A percentile compares a stretch with the other conserved stretches of the same genome.
phyloP scores from a whole-genome alignment of 2,797 vertebrate species.

The Anniella stebbinsi region DNA sequence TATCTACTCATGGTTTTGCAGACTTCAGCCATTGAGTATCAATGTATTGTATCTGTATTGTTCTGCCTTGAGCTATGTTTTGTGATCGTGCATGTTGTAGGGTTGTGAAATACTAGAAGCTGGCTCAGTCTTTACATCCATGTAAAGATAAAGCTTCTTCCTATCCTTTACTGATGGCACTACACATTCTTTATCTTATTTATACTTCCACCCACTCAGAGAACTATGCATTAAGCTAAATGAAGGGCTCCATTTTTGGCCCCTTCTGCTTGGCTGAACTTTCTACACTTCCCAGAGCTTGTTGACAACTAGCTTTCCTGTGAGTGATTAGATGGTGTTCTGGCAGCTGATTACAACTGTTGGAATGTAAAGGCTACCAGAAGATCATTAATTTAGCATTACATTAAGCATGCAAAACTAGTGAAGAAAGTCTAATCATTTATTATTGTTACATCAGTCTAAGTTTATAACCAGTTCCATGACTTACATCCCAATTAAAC shows the following conservation, averaged over 20 bases:
- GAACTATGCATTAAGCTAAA: not conserved
- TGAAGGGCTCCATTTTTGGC: slow-evolving; percentile 25
- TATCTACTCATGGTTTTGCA: not conserved
- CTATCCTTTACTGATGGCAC: not conserved
- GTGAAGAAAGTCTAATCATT: slow-evolving; percentile 66
- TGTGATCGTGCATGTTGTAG: too few relatives aligned
- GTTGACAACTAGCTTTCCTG: slow-evolving; percentile 52
- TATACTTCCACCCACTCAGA: not conserved
- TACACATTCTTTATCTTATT: not conserved
- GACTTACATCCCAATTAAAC: slow-evolving; percentile 75
- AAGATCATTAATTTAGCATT: slow-evolving; percentile 68
- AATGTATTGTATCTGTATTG: not conserved
- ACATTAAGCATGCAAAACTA: slow-evolving; percentile 66
- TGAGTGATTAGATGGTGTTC: slow-evolving; percentile 49
- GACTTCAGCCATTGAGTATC: not conserved
- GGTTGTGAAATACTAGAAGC: not conserved
- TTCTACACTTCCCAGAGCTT: slow-evolving; percentile 39
- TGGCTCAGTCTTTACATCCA: not conserved
- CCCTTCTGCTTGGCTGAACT: slow-evolving; percentile 43
- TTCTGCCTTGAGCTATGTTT: not conserved
- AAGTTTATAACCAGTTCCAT: slow-evolving; percentile 68
- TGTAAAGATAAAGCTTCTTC: not conserved
- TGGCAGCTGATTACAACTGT: slow-evolving; percentile 54
- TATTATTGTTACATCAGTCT: slow-evolving; percentile 63
- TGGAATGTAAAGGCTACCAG: slow-evolving; percentile 45